Base-by-base conservation (phyloP, 2,113 vertebrate genomes). In the Plecturocebus donacophilus region DNA sequence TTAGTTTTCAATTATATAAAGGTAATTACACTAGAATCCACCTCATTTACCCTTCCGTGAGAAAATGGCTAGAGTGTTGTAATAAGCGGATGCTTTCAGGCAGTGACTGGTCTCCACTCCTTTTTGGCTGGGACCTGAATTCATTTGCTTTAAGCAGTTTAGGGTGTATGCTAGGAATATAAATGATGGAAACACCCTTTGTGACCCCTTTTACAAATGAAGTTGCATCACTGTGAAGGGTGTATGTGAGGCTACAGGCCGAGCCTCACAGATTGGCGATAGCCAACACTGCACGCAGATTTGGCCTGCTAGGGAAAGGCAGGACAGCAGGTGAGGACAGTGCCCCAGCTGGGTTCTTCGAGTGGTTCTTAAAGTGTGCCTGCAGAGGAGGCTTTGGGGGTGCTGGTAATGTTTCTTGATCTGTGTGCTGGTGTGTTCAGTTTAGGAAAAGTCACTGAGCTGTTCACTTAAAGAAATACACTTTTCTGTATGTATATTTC, bases 1-100 rank as follows among this genome's bases (percentile, higher is more conserved):
- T 98, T 98, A 98, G 96, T 95, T 98, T 98, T 98, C 98, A 99
- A 97, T 98, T 98, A 98, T 97, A 98, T 56, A 95, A 96, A 99
- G 95, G 96, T 98, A 98, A 98, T 98, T 98, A 97, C 97, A 97
- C 97, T 97, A 98, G 73, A 96, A 96, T 95, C 96, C 92, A 90
- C 97, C 94, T 98, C 97, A 90, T 97, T 98, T 97, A 94, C 84
- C 91, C 88, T 97, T 98, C 97, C 84, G 94, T 98, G 98, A 93
- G 96, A 98, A 98, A 98, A 98, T 91, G 96, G 96, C 97, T 92
- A 79, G 89, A 92, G 97, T 98, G 98, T 97, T 98, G 97, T 98
- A 98, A 98, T 97, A 96, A 98, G 95, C 95, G 82, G 56, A 75
- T 97, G 97, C 96, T 98, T 97, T 97, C 87, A 94, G 96, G 97